Evolutionary conservation across 2,113 vertebrate genomes (phyloP).

Genomic region (Pelvicachromis taeniatus): DNA sequence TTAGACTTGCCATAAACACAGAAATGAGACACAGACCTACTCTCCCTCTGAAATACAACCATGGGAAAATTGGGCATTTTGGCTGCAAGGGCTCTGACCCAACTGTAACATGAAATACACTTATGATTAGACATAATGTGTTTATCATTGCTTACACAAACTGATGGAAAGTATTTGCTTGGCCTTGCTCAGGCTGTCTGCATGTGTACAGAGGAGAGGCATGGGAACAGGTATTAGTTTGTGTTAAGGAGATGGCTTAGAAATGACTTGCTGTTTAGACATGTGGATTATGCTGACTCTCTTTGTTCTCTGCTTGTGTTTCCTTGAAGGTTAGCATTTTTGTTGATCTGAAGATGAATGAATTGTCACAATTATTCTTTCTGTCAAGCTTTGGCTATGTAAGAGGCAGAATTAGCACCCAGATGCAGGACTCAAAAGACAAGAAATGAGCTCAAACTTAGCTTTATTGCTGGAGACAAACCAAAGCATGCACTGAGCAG

Average conservation of each 20-base stretch:
- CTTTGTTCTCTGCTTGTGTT: neutral
- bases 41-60: slow-evolving; percentile 30
- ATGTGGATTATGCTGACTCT: neutral
- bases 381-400: neutral
- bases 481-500: neutral
- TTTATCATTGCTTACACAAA: slow-evolving; percentile 58
- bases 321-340: neutral
- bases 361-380: neutral
- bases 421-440: neutral
- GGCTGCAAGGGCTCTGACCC: neutral
- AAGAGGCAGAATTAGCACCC: neutral
- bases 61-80: slow-evolving; percentile 40
- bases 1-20: slow-evolving; percentile 64
- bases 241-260: neutral
- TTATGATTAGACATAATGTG: slow-evolving; percentile 46
- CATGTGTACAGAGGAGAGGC: neutral
- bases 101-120: slow-evolving; percentile 21
- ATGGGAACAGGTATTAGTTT: slow-evolving; percentile 8
- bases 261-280: slow-evolving; percentile 2
- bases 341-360: neutral
- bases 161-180: slow-evolving; percentile 40
- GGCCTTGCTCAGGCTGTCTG: neutral
- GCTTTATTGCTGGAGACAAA: neutral
- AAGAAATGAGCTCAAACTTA: neutral
- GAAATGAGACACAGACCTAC: slow-evolving; percentile 48